Percentiles rank a stretch among this genome's conserved stretches.
These are phyloP conservation scores for Orchesella flavescens DNA, from an alignment of 2,888 invertebrate species.

Conservation along the genomic window DNA sequence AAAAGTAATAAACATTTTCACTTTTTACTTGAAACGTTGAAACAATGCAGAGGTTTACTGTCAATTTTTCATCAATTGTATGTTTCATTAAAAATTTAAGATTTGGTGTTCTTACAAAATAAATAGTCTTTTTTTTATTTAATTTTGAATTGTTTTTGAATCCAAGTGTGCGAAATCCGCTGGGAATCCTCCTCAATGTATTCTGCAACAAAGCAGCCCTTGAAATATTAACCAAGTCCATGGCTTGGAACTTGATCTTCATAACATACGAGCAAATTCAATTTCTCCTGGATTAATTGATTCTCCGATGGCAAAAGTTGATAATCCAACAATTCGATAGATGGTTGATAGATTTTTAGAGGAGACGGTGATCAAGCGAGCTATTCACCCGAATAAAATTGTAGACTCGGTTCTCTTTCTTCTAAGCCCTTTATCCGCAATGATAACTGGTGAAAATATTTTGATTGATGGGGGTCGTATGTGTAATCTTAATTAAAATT, in stretches of 20 bases:
- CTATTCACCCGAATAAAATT: slow-evolving; percentile 1
- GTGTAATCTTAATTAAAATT: too few species aligned
- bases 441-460: slow-evolving; percentile 75
- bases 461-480: slow-evolving; percentile 75
- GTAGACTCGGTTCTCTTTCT: slow-evolving; percentile 74
- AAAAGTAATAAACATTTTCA: not conserved
- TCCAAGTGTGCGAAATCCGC: too few species aligned
- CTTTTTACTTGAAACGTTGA: not conserved
- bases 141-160: too few species aligned
- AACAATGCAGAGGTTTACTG: not conserved
- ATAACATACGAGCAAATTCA: slow-evolving; percentile 74
- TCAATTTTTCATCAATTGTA: not conserved
- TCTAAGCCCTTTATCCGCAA: slow-evolving; percentile 75
- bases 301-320: slow-evolving; percentile 76
- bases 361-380: slow-evolving; percentile 71
- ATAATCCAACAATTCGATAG: not conserved
- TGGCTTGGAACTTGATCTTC: slow-evolving; percentile 76
- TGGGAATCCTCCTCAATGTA: not conserved
- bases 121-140: not conserved
- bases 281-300: slow-evolving; percentile 75
- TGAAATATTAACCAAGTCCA: slow-evolving; percentile 76
- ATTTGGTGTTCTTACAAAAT: too few species aligned
- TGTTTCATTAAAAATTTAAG: too few species aligned
- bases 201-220: slow-evolving; percentile 75
- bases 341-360: not conserved